A percentile compares a stretch with the other conserved stretches of the same genome.
Evolutionary conservation across 2,888 invertebrate genomes (phyloP).

Genomic region (Folsomia candida): DNA sequence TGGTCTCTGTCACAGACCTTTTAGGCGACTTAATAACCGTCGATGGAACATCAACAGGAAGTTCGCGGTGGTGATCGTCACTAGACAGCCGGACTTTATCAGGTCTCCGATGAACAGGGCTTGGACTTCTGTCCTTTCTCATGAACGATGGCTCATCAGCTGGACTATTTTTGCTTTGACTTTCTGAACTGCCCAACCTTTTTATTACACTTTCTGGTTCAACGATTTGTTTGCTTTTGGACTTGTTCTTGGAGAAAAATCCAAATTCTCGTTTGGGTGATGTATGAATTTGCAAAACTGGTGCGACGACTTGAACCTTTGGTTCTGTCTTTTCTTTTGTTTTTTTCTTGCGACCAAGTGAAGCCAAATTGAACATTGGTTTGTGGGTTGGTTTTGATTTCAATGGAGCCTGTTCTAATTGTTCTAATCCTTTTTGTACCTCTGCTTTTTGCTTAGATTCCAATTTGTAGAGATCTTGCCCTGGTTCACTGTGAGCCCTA

Average conservation of each 20-base stretch:
- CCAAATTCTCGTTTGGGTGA: slow-evolving; percentile 6
- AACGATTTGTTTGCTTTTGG: slow-evolving; percentile 5
- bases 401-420: background rate
- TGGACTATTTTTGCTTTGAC: background rate
- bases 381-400: slow-evolving; percentile 7
- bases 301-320: background rate
- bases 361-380: slow-evolving; percentile 6
- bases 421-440: background rate
- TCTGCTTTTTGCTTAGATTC: background rate
- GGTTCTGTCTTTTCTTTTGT: background rate
- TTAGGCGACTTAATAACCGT: background rate
- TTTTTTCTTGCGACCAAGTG: slow-evolving; percentile 4
- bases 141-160: background rate
- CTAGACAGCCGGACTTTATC: background rate
- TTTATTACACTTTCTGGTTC: background rate
- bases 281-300: background rate
- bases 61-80: background rate
- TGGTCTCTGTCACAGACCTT: background rate
- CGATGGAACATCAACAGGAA: slow-evolving; percentile 2
- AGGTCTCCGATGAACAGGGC: background rate
- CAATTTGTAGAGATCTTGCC: background rate
- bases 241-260: slow-evolving; percentile 13
- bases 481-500: slow-evolving; percentile 1
- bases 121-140: slow-evolving; percentile 7
- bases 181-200: background rate